Evolutionary conservation across 2,113 vertebrate species (phyloP).

Genomic region (Caracal caracal): DNA sequence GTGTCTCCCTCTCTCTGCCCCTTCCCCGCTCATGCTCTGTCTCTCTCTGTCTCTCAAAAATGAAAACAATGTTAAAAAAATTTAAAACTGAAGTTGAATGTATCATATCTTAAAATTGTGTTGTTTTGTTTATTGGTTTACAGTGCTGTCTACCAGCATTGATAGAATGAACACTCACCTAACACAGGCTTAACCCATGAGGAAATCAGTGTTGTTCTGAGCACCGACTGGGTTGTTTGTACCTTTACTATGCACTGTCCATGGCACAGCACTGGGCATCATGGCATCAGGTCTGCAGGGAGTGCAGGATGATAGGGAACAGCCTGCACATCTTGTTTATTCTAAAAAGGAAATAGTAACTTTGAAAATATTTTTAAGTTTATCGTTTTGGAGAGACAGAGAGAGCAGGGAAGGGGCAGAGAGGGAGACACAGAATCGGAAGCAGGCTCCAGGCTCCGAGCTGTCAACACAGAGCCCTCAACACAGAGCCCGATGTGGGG

Average conservation of each 20-base stretch:
- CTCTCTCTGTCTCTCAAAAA: too few relatives aligned
- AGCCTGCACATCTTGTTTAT: neutral
- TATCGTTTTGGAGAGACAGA: too few relatives aligned
- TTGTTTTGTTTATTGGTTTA: neutral
- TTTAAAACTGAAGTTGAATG: neutral
- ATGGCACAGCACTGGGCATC: fast-evolving
- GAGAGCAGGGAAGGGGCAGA: too few relatives aligned
- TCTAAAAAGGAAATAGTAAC: neutral
- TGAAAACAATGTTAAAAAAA: too few relatives aligned
- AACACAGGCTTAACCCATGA: fast-evolving
- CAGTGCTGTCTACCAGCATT: too few relatives aligned
- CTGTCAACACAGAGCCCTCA: too few relatives aligned
- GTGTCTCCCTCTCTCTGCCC: too few relatives aligned
- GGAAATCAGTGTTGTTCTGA: fast-evolving
- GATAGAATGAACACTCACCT: neutral
- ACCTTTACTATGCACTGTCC: neutral
- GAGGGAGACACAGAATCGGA: too few relatives aligned
- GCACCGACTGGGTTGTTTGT: fast-evolving
- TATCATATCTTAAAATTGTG: neutral
- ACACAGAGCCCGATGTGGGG: too few relatives aligned
- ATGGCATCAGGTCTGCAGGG: neutral
- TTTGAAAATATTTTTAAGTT: too few relatives aligned
- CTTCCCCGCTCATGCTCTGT: too few relatives aligned
- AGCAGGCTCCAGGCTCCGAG: too few relatives aligned
- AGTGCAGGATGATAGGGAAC: fast-evolving